Evolutionary conservation across 1,140 invertebrate genomes (phyloP).

Genomic region (Chrysopa pallens): DNA sequence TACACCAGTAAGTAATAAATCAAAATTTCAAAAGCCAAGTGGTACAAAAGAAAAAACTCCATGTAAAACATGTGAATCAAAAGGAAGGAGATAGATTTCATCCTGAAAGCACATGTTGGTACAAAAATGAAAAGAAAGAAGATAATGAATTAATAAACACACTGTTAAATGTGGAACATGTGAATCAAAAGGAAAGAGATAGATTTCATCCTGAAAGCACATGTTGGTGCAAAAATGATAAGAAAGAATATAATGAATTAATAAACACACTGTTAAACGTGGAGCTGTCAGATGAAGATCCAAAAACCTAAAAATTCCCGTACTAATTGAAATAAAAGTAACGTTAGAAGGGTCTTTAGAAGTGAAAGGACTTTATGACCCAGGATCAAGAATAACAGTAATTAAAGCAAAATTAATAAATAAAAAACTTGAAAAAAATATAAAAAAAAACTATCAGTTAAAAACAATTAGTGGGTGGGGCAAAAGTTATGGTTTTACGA

Average conservation of each 20-base stretch:
- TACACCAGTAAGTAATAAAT: no score
- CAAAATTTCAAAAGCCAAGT: no score
- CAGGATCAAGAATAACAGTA: background rate
- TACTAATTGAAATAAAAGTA: slow-evolving; percentile 4
- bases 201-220: slow-evolving; percentile 12
- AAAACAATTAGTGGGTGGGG: slow-evolving; percentile 13
- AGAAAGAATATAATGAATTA: slow-evolving; percentile 3
- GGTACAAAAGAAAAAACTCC: no score
- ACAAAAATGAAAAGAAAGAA: no score
- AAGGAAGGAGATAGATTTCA: background rate
- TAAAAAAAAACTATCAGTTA: slow-evolving; percentile 6
- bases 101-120: slow-evolving; percentile 4
- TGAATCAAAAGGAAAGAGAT: slow-evolving; percentile 12
- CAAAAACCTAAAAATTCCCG: slow-evolving; percentile 5
- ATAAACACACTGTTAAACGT: slow-evolving; percentile 7
- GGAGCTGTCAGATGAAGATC: slow-evolving; percentile 5
- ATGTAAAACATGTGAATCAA: no score
- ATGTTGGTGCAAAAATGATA: slow-evolving; percentile 13
- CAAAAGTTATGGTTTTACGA: slow-evolving; percentile 8
- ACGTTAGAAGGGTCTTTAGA: background rate
- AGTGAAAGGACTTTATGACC: background rate
- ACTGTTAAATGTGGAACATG: no score
- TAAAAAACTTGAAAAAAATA: slow-evolving; percentile 2
- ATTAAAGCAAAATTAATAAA: background rate
- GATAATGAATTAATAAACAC: no score